These are phyloP conservation scores for Carlito syrichta DNA, from an alignment of 2,113 vertebrate species.

Conservation along the genomic window DNA sequence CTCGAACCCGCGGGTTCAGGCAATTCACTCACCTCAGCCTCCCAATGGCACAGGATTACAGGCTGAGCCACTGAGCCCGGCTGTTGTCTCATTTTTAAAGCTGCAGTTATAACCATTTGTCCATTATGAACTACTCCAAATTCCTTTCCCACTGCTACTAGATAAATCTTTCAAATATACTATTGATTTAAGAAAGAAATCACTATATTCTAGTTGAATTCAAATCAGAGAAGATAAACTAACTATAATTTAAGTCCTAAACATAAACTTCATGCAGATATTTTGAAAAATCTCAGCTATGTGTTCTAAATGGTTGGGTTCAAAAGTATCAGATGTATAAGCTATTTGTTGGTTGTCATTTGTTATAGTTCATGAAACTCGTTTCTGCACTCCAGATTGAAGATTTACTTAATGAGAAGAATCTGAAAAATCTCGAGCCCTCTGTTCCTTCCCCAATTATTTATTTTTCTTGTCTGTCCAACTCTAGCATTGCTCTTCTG, in stretches of 20 bases:
- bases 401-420: background rate
- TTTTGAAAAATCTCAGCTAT: background rate
- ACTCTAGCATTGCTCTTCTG: too few relatives aligned
- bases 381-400: background rate
- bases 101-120: background rate
- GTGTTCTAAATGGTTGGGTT: background rate
- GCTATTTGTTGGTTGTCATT: background rate
- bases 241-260: background rate
- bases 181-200: background rate
- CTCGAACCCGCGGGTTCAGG: too few relatives aligned
- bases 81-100: too few relatives aligned
- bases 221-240: background rate
- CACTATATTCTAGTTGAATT: background rate
- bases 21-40: too few relatives aligned
- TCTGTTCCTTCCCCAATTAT: fast-evolving
- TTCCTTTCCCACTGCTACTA: background rate
- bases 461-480: background rate
- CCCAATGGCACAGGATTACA: too few relatives aligned
- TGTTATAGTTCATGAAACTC: background rate
- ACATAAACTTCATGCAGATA: background rate
- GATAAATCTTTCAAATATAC: background rate
- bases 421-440: background rate
- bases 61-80: too few relatives aligned
- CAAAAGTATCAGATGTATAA: background rate
- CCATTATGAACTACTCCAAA: background rate